These are phyloP conservation scores for Rhea americana DNA, from an alignment of 2,113 vertebrate species.

Conservation along the genomic window DNA sequence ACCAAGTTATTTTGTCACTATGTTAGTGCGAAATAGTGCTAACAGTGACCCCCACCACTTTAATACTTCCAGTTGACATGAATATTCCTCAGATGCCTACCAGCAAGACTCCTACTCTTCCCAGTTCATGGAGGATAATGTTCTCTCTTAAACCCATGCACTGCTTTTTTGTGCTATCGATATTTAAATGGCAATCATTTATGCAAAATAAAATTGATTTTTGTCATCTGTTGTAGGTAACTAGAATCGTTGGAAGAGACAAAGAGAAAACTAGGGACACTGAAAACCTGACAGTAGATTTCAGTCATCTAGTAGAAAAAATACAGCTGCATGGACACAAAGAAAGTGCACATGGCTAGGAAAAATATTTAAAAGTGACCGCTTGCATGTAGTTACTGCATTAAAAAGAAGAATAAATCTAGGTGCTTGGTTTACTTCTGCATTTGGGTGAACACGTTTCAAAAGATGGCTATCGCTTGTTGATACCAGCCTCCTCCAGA, in stretches of 20 bases:
- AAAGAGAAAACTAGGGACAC: background rate
- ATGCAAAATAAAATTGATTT: background rate
- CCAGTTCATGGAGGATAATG: background rate
- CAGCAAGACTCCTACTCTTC: background rate
- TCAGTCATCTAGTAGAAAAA: background rate
- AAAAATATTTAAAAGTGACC: background rate
- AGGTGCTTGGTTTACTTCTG: background rate
- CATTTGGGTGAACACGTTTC: background rate
- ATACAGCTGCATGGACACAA: background rate
- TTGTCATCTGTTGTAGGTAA: background rate
- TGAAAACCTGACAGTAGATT: background rate
- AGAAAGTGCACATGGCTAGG: background rate
- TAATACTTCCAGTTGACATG: background rate
- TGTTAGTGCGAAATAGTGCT: background rate
- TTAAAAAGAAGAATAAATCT: background rate
- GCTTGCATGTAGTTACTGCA: background rate
- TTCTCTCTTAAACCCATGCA: background rate
- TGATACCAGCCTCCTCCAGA: constrained; percentile 30
- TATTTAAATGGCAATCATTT: background rate
- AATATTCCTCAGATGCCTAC: background rate
- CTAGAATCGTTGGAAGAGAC: background rate
- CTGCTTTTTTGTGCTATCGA: background rate
- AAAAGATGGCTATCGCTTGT: background rate
- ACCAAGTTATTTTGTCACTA: background rate
- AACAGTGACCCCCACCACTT: background rate